phyloP scores from a whole-genome alignment of 2,888 invertebrate genomes.

The Trissoscelio sp. region DNA sequence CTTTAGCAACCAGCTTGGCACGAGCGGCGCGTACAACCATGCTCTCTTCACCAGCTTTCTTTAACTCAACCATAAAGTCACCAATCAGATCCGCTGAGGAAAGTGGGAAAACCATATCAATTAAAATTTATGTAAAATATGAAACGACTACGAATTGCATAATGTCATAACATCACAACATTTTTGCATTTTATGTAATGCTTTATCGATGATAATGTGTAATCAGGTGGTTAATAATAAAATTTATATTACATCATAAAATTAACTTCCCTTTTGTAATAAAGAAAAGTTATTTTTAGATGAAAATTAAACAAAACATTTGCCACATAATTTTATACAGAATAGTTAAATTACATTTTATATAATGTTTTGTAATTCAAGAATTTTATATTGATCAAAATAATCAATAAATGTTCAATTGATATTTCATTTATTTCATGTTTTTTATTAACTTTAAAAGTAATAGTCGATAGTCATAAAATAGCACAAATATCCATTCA shows the following conservation, averaged over 20 bases:
- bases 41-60: slow-evolving; percentile 75
- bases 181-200: slow-evolving; percentile 42
- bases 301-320: not conserved
- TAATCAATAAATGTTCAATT: too few species aligned
- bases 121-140: slow-evolving; percentile 64
- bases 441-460: too few species aligned
- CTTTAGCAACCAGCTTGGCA: slow-evolving; percentile 77
- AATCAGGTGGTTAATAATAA: slow-evolving; percentile 24
- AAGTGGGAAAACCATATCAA: slow-evolving; percentile 48
- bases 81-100: slow-evolving; percentile 78
- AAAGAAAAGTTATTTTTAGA: slow-evolving; percentile 1
- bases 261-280: slow-evolving; percentile 1
- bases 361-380: too few species aligned
- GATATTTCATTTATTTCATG: too few species aligned
- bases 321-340: not conserved
- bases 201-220: slow-evolving; percentile 30
- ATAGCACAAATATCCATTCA: not conserved
- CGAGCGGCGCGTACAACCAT: slow-evolving; percentile 80
- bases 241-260: slow-evolving; percentile 38
- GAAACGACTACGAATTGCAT: slow-evolving; percentile 35
- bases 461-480: too few species aligned
- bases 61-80: slow-evolving; percentile 80
- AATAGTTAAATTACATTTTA: not conserved
- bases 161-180: slow-evolving; percentile 29
- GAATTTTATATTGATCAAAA: too few species aligned